A percentile compares a stretch with the other conserved stretches of the same genome.
Conservation (phyloP, 2,888 invertebrate species). For the Helicoverpa assulta region DNA sequence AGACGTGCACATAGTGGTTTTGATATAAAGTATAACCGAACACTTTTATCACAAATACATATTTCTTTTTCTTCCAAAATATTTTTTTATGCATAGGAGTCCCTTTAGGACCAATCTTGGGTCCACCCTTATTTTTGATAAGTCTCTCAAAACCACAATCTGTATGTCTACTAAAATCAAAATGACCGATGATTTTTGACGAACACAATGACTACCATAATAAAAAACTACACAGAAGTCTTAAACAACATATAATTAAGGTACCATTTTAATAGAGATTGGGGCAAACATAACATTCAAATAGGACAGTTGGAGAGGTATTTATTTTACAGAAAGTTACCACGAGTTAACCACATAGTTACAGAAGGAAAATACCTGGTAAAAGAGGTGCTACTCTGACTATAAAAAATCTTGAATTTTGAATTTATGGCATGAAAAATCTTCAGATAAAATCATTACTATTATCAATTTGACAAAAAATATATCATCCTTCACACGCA, state of each 20-base stretch:
- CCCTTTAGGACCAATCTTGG: constrained; percentile 6
- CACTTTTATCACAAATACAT: neutral
- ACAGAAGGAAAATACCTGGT: constrained; percentile 61
- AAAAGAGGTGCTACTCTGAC: constrained; percentile 68
- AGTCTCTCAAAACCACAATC: constrained; percentile 25
- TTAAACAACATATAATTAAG: constrained; percentile 50
- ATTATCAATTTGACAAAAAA: no score
- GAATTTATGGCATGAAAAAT: no score
- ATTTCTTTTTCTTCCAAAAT: neutral
- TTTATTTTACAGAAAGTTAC: constrained; percentile 72
- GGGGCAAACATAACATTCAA: constrained; percentile 60
- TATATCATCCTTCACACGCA: no score
- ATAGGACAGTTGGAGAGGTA: constrained; percentile 63
- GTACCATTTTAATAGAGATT: constrained; percentile 38
- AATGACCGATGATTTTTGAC: constrained; percentile 27
- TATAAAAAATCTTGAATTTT: neutral
- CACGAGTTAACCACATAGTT: constrained; percentile 77
- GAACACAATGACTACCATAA: constrained; percentile 30
- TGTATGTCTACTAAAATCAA: constrained; percentile 3
- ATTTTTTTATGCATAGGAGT: neutral
- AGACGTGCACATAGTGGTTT: constrained; percentile 18
- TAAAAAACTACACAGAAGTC: constrained; percentile 33
- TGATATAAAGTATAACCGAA: neutral
- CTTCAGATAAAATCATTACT: no score
- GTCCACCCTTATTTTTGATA: neutral